A percentile compares a stretch with the other conserved stretches of the same genome.
Conservation (phyloP, 2,888 invertebrate species). For the Aphidoletes aphidimyza region DNA sequence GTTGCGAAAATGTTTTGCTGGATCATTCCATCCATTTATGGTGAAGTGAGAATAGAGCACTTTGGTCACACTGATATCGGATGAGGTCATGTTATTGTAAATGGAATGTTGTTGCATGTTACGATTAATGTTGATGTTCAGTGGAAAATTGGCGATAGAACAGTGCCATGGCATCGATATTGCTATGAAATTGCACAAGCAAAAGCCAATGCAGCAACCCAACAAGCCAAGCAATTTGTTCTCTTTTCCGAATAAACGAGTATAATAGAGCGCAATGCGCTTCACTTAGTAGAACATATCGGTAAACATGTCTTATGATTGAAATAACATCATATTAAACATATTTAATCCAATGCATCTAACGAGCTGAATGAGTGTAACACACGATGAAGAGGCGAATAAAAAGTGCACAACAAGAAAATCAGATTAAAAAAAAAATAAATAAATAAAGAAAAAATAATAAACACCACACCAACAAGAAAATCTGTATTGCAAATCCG, state of each 20-base stretch:
- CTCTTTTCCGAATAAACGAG: constrained; percentile 6
- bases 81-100: too few species aligned
- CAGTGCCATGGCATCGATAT: too few species aligned
- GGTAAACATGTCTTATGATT: constrained; percentile 46
- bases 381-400: neutral
- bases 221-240: neutral
- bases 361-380: neutral
- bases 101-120: too few species aligned
- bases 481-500: constrained; percentile 9
- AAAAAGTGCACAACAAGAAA: neutral
- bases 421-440: neutral
- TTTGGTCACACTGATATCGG: too few species aligned
- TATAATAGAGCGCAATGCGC: neutral
- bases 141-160: too few species aligned
- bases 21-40: too few species aligned
- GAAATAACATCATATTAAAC: constrained; percentile 33
- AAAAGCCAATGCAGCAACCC: neutral
- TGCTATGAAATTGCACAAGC: too few species aligned
- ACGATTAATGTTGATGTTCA: too few species aligned
- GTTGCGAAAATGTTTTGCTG: too few species aligned
- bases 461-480: neutral
- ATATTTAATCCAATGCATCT: constrained; percentile 17
- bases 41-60: too few species aligned
- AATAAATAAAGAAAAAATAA: neutral
- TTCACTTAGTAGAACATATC: constrained; percentile 30